Percentiles rank a stretch among this genome's conserved stretches.
phyloP scores from a whole-genome alignment of 30 jellyfish, hydroid and myxozoan species.

The Nemopilema nomurai region DNA sequence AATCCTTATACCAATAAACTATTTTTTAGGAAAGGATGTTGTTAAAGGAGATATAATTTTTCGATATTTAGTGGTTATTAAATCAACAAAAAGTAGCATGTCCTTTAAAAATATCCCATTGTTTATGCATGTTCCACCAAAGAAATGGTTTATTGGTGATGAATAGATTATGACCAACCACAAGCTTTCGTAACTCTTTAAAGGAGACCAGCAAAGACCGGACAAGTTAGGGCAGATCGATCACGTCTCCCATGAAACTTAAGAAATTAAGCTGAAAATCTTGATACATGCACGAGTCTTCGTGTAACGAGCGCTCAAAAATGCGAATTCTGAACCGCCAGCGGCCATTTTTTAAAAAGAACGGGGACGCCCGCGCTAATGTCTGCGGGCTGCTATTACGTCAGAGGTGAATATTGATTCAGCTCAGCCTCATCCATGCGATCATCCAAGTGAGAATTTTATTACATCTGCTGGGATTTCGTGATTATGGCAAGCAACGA shows the following conservation, averaged over 20 bases:
- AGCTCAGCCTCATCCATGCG: background rate
- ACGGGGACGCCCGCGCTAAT: constrained; percentile 20
- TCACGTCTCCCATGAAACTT: constrained; percentile 4
- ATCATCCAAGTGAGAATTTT: background rate
- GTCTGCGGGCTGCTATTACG: constrained; percentile 11
- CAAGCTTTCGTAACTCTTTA: background rate
- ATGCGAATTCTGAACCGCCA: constrained; percentile 6
- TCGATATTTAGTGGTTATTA: background rate
- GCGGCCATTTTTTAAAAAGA: constrained; percentile 10
- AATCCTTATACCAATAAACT: background rate
- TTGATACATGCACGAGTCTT: background rate
- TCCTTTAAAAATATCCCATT: background rate
- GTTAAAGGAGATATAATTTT: background rate
- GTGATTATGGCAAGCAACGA: constrained; percentile 9
- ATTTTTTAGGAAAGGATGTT: background rate
- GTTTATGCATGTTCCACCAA: background rate
- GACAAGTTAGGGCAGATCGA: background rate
- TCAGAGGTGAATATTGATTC: constrained; percentile 4
- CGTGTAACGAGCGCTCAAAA: constrained; percentile 5
- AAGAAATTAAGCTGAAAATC: background rate
- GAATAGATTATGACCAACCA: background rate
- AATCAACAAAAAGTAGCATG: background rate
- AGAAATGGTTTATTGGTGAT: background rate
- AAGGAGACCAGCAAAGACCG: background rate
- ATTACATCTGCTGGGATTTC: background rate